Evolutionary conservation across 2,113 vertebrate genomes (phyloP).

Genomic region (Ancistrus triradiatus): DNA sequence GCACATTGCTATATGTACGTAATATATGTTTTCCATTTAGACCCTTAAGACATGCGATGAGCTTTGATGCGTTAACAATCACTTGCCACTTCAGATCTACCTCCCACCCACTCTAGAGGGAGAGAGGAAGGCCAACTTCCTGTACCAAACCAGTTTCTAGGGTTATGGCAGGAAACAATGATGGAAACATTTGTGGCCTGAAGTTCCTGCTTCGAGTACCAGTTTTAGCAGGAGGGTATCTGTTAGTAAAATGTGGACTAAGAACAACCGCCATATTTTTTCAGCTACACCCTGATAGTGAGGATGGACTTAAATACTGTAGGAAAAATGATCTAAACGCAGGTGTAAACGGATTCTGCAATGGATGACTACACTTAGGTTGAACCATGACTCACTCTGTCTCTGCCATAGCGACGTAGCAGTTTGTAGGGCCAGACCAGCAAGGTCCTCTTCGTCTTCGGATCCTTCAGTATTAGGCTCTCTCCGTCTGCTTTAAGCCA

Average conservation of each 20-base stretch:
- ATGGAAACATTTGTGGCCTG: slow-evolving; percentile 44
- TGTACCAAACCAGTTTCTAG: slow-evolving; percentile 40
- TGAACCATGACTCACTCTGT: slow-evolving; percentile 87
- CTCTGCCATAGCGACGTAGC: slow-evolving; percentile 88
- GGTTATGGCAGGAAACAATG: slow-evolving; percentile 44
- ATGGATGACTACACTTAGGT: too few species aligned
- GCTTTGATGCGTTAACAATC: slow-evolving; percentile 9
- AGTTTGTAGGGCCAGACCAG: slow-evolving; percentile 91
- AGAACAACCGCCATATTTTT: neutral
- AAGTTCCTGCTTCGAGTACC: slow-evolving; percentile 41
- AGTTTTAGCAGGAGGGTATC: slow-evolving; percentile 24
- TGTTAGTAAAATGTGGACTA: slow-evolving; percentile 20
- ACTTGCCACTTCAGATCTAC: slow-evolving; percentile 28
- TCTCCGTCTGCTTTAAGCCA: slow-evolving; percentile 80
- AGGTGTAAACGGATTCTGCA: too few species aligned
- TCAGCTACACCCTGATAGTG: too few species aligned
- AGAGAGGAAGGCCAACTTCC: slow-evolving; percentile 48
- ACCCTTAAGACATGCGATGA: neutral
- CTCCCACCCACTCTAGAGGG: slow-evolving; percentile 28
- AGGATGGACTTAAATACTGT: too few species aligned
- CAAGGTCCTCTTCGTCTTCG: slow-evolving; percentile 67
- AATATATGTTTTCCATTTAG: too few species aligned
- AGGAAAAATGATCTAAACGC: too few species aligned
- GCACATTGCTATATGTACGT: too few species aligned
- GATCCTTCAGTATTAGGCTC: slow-evolving; percentile 76